A percentile compares a stretch with the other conserved stretches of the same genome.
Conservation (phyloP, 35 echinoderm and acorn worm species). For the Ophiothrix spiculata region DNA sequence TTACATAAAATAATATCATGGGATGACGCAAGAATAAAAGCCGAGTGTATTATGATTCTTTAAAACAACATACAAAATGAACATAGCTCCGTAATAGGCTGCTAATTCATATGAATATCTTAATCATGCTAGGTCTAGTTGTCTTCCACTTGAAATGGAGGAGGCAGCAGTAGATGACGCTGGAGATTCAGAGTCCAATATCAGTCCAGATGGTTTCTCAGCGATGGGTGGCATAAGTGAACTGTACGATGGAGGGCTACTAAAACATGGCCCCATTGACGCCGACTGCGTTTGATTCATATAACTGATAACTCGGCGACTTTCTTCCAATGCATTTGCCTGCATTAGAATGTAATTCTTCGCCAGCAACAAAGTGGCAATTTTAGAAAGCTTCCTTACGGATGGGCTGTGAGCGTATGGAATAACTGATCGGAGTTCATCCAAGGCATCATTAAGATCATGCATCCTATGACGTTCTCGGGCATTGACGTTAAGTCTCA, state of each 20-base stretch:
- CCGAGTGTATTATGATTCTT: too few species aligned
- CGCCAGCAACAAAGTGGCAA: conserved; percentile 88
- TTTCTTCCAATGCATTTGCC: conserved; percentile 81
- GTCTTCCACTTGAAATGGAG: too few species aligned
- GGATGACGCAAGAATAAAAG: too few species aligned
- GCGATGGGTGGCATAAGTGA: neutral
- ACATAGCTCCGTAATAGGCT: too few species aligned
- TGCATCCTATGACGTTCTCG: conserved; percentile 92
- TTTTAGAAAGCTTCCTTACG: conserved; percentile 91
- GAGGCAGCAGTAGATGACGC: too few species aligned
- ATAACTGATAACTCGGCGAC: conserved; percentile 57
- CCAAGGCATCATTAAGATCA: conserved; percentile 90
- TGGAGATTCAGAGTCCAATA: neutral
- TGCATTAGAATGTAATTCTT: conserved; percentile 98
- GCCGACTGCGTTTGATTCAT: conserved; percentile 53
- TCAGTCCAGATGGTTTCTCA: neutral
- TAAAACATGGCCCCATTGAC: conserved; percentile 19
- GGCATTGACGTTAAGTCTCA: conserved; percentile 84
- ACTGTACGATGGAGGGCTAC: conserved; percentile 3
- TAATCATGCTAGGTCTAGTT: too few species aligned
- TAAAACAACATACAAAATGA: too few species aligned
- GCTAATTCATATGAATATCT: too few species aligned
- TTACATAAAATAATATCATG: too few species aligned
- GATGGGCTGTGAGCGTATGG: conserved; percentile 95
- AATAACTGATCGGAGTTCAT: conserved; percentile 81